These are phyloP conservation scores for Tigriopus californicus DNA, from an alignment of 2,888 invertebrate genomes.

Conservation along the genomic window DNA sequence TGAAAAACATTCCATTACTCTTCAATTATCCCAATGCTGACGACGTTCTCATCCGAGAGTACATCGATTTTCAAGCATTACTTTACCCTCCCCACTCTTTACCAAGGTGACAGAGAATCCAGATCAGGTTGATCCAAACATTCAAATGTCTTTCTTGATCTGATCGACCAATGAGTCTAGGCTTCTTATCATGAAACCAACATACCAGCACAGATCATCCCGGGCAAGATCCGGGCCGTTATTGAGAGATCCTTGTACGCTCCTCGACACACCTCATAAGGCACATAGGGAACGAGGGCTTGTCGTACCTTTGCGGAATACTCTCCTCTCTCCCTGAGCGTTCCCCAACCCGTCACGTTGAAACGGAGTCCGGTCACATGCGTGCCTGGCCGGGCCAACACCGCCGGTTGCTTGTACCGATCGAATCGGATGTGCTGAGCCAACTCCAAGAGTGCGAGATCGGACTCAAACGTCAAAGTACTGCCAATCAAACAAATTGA, in stretches of 20 bases:
- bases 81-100: too few species aligned
- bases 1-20: too few species aligned
- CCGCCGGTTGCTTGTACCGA: constrained; percentile 3
- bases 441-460: neutral
- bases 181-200: too few species aligned
- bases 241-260: neutral
- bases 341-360: neutral
- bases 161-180: too few species aligned
- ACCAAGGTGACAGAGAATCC: too few species aligned
- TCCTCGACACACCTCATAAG: neutral
- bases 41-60: too few species aligned
- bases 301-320: neutral
- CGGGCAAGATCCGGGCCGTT: neutral
- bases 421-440: neutral
- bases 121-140: too few species aligned
- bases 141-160: too few species aligned
- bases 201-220: neutral
- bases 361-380: neutral
- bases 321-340: neutral
- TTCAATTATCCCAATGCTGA: too few species aligned
- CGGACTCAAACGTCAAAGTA: neutral
- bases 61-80: too few species aligned
- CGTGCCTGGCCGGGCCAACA: neutral
- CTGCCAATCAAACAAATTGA: neutral
- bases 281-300: neutral